phyloP scores from a whole-genome alignment of 2,888 invertebrate species.

The Parasteatoda lunata region DNA sequence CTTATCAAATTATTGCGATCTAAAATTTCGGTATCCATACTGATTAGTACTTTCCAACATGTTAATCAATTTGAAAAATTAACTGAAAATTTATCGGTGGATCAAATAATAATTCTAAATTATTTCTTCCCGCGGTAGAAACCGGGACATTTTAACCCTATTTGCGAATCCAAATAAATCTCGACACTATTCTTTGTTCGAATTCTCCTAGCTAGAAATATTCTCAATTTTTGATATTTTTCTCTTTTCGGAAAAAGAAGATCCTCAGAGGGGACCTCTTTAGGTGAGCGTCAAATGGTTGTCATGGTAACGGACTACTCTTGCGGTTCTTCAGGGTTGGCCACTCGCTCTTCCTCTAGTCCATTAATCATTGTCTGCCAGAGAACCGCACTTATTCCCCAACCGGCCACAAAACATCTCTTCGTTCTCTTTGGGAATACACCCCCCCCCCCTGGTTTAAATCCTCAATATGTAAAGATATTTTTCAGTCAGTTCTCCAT shows the following conservation, averaged over 20 bases:
- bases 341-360: conserved; percentile 33
- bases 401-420: conserved; percentile 64
- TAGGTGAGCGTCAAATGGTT: conserved; percentile 68
- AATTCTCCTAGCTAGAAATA: too few relatives aligned
- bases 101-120: too few relatives aligned
- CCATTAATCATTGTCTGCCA: conserved; percentile 68
- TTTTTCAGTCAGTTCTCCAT: too few relatives aligned
- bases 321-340: conserved; percentile 53
- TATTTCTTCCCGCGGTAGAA: too few relatives aligned
- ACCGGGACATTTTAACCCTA: too few relatives aligned
- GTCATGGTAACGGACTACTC: conserved; percentile 61
- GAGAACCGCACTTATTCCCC: conserved; percentile 45
- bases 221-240: conserved; percentile 30
- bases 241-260: conserved; percentile 56
- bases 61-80: too few relatives aligned
- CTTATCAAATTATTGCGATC: too few relatives aligned
- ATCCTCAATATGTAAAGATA: too few relatives aligned
- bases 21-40: too few relatives aligned
- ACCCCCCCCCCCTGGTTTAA: too few relatives aligned
- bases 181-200: background rate
- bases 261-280: conserved; percentile 66
- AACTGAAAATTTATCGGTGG: too few relatives aligned
- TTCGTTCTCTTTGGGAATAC: conserved; percentile 16
- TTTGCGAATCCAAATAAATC: conserved; percentile 11
- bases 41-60: too few relatives aligned